phyloP scores from a whole-genome alignment of 2,113 vertebrate genomes.

The Passer montanus region DNA sequence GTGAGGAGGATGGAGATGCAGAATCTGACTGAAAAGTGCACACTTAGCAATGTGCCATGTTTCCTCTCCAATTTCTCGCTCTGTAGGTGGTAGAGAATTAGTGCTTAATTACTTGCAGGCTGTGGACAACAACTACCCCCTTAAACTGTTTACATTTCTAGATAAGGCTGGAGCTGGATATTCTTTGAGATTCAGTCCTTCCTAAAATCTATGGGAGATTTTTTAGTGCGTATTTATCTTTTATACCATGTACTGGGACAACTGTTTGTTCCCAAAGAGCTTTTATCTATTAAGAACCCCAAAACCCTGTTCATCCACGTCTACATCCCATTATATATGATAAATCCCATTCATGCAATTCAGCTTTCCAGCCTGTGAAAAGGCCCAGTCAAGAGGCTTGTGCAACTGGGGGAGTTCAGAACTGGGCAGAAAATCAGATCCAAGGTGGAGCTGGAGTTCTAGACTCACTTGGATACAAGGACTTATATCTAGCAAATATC shows the following conservation, averaged over 20 bases:
- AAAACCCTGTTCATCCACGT: neutral
- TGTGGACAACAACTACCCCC: neutral
- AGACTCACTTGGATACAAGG: neutral
- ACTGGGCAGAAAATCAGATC: neutral
- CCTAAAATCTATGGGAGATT: neutral
- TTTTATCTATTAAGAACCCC: neutral
- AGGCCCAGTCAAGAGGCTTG: neutral
- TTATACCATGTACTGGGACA: neutral
- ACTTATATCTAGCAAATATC: neutral
- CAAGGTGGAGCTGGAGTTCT: constrained; percentile 6
- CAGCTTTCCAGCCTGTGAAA: neutral
- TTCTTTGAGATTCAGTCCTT: constrained; percentile 38
- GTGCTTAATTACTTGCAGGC: constrained; percentile 58
- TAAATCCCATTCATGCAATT: neutral
- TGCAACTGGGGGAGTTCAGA: neutral
- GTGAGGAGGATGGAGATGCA: neutral
- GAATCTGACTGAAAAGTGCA: neutral
- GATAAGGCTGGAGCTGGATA: constrained; percentile 29
- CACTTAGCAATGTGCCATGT: neutral
- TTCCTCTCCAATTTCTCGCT: constrained; percentile 35
- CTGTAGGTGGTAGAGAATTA: constrained; percentile 58
- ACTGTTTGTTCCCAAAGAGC: constrained; percentile 15
- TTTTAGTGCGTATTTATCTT: constrained; percentile 36
- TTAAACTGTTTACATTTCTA: constrained; percentile 59
- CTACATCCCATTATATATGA: neutral